Evolutionary conservation across 2,888 invertebrate genomes (phyloP).

Genomic region (Polydrusus cervinus): DNA sequence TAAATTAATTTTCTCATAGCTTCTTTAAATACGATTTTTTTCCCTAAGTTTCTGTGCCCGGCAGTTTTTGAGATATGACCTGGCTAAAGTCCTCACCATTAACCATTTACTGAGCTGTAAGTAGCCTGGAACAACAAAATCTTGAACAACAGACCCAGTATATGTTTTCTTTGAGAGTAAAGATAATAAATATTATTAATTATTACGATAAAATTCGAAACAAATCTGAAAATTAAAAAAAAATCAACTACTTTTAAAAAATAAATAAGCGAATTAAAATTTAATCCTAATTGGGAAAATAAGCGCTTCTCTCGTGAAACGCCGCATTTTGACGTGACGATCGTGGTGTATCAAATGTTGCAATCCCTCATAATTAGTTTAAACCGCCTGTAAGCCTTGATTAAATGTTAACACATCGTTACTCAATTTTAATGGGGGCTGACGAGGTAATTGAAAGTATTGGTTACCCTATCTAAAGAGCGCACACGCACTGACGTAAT

Average conservation of each 20-base stretch:
- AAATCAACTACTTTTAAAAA: background rate
- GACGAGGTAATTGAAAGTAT: slow-evolving; percentile 12
- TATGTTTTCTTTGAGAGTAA: too few species aligned
- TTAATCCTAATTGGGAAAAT: background rate
- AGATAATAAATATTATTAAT: too few species aligned
- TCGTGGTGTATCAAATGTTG: slow-evolving; percentile 25
- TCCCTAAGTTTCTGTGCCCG: too few species aligned
- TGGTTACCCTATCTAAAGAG: background rate
- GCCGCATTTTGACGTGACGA: slow-evolving; percentile 1
- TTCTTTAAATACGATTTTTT: too few species aligned
- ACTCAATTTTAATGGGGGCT: slow-evolving; percentile 17
- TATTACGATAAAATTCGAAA: background rate
- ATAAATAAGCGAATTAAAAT: background rate
- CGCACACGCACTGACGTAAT: background rate
- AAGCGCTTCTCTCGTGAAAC: background rate
- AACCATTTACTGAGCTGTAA: too few species aligned
- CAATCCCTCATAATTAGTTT: slow-evolving; percentile 27
- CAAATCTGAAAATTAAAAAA: background rate
- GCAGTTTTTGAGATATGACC: too few species aligned
- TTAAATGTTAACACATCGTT: slow-evolving; percentile 27
- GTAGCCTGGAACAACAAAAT: too few species aligned
- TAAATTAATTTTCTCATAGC: too few species aligned
- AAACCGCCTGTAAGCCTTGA: slow-evolving; percentile 11
- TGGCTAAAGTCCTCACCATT: too few species aligned
- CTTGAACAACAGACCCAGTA: too few species aligned